Percentiles rank a stretch among this genome's conserved stretches.
phyloP scores from a whole-genome alignment of 2,113 vertebrate genomes.

The Ceyx margarethae region DNA sequence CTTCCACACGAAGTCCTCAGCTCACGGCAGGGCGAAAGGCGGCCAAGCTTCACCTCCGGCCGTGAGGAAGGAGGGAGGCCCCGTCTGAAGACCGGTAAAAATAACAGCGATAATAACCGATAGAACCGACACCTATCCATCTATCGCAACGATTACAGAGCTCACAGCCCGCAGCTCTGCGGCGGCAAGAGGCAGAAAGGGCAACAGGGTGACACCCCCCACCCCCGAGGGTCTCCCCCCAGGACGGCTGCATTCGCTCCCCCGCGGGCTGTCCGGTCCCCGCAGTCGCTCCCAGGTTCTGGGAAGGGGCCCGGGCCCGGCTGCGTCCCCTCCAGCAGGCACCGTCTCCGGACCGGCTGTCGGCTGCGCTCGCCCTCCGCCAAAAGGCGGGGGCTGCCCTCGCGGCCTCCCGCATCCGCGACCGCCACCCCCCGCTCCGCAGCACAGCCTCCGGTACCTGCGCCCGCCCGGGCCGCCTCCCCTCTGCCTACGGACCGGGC shows the following conservation, averaged over 20 bases:
- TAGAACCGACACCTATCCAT: rapidly evolving
- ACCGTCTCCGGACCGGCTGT: background rate
- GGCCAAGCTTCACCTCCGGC: background rate
- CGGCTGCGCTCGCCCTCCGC: background rate
- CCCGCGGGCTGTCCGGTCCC: background rate
- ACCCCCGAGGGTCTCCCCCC: background rate
- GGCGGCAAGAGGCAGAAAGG: background rate
- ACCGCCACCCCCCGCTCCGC: background rate
- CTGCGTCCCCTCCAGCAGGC: background rate
- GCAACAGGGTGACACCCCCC: background rate
- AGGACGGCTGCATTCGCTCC: background rate
- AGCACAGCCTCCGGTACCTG: background rate
- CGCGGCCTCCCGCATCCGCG: background rate
- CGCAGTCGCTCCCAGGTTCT: background rate
- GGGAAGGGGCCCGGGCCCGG: background rate
- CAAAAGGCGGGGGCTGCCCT: background rate
- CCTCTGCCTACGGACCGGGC: slow-evolving; percentile 2
- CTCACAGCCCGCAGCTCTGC: background rate
- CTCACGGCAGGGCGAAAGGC: background rate
- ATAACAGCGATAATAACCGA: too few relatives aligned
- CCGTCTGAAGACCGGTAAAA: rapidly evolving
- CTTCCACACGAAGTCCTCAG: background rate
- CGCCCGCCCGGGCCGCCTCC: background rate
- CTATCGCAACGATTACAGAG: rapidly evolving
- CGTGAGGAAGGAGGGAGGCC: background rate